phyloP scores from a whole-genome alignment of 2,797 vertebrate genomes.

The Parauchenoglanis ngamensis region DNA sequence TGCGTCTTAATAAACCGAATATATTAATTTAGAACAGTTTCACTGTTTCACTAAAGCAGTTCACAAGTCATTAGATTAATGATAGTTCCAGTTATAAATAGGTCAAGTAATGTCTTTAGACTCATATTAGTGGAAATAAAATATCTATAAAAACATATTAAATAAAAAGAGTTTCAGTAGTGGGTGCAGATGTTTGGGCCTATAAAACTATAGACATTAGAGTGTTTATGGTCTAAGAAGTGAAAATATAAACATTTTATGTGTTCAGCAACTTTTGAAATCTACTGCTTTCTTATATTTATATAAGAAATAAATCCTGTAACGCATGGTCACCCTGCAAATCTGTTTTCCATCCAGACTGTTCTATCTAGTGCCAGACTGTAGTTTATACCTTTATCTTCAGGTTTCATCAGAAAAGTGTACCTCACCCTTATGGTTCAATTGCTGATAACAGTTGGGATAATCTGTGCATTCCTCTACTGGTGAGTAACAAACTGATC shows the following conservation, averaged over 20 bases:
- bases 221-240: not conserved
- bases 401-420: constrained; percentile 79
- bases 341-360: not conserved
- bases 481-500: constrained; percentile 70
- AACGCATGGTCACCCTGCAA: not conserved
- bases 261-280: not conserved
- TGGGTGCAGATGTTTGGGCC: not conserved
- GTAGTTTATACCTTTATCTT: constrained; percentile 12
- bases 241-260: not conserved
- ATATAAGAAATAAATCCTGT: not conserved
- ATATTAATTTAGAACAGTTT: not conserved
- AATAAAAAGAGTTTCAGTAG: not conserved
- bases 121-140: not conserved
- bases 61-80: not conserved
- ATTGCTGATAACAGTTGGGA: constrained; percentile 74
- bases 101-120: not conserved
- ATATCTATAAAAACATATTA: not conserved
- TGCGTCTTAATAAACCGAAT: not conserved
- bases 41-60: not conserved
- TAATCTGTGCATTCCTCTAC: constrained; percentile 78
- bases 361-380: too few relatives aligned
- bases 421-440: constrained; percentile 77
- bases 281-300: not conserved
- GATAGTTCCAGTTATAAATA: not conserved
- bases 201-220: not conserved